phyloP scores from a whole-genome alignment of 2,888 invertebrate genomes.

The Mimachlamys varia region DNA sequence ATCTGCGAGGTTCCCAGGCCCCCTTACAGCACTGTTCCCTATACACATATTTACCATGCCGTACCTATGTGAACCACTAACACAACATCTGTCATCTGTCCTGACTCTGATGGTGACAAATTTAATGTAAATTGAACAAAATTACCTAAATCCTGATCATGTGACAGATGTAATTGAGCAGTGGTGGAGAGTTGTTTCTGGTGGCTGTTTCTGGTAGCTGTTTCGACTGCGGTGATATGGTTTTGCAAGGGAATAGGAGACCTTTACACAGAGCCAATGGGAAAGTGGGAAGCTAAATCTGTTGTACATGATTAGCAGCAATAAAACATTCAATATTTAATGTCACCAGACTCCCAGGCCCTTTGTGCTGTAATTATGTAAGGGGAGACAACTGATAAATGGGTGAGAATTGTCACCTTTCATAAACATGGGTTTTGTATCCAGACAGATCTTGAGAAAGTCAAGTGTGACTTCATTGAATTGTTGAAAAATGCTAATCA shows the following conservation, averaged over 20 bases:
- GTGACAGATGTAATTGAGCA: background rate
- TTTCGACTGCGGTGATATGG: background rate
- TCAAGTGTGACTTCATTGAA: background rate
- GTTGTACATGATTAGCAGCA: constrained; percentile 25
- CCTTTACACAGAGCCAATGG: constrained; percentile 24
- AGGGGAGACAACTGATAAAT: constrained; percentile 23
- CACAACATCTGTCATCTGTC: background rate
- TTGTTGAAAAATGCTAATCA: background rate
- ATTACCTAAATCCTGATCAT: constrained; percentile 13
- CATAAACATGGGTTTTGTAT: background rate
- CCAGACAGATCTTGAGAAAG: background rate
- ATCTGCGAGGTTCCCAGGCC: constrained; percentile 1
- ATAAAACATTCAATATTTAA: constrained; percentile 34
- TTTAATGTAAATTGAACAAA: constrained; percentile 19
- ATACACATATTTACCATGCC: background rate
- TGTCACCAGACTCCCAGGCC: constrained; percentile 31
- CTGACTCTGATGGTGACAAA: constrained; percentile 21
- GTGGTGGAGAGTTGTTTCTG: background rate
- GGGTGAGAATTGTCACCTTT: constrained; percentile 23
- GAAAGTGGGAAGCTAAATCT: constrained; percentile 22
- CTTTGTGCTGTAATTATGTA: constrained; percentile 24
- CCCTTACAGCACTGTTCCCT: background rate
- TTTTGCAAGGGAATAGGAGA: background rate
- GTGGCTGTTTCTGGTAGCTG: background rate
- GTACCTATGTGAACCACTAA: constrained; percentile 27